Conservation (phyloP, 2,888 invertebrate genomes). For the Ctenicera cuprea region DNA sequence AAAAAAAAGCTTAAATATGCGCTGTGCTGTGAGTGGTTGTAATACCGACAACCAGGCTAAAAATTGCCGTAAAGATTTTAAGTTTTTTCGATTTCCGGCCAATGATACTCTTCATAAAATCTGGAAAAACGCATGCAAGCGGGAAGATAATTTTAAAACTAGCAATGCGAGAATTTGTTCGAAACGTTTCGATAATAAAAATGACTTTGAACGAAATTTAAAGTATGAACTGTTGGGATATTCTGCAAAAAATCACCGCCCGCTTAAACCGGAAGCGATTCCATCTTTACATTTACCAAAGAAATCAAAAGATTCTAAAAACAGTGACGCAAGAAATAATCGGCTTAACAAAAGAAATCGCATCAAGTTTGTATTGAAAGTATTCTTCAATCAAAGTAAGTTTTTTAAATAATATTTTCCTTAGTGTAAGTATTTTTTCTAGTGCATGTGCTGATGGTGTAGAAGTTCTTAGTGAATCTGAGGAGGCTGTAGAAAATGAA, state of each 20-base stretch:
- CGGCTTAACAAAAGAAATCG: no score
- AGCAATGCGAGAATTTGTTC: conserved; percentile 34
- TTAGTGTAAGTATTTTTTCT: no score
- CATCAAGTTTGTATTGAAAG: no score
- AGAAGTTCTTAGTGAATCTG: no score
- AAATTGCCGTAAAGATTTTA: conserved; percentile 3
- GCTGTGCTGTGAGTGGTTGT: conserved; percentile 34
- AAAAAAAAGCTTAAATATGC: conserved; percentile 36
- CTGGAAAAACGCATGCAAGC: conserved; percentile 31
- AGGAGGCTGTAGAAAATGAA: no score
- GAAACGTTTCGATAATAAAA: conserved; percentile 25
- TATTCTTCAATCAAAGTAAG: no score
- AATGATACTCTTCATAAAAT: not conserved
- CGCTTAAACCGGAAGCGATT: conserved; percentile 12
- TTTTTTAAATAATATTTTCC: no score
- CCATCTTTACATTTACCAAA: no score
- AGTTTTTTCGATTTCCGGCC: conserved; percentile 36
- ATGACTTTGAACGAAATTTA: conserved; percentile 24
- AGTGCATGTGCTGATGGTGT: no score
- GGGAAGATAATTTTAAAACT: conserved; percentile 28
- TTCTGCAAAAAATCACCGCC: conserved; percentile 10
- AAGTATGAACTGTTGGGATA: conserved; percentile 31
- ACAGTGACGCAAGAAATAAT: no score
- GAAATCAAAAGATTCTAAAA: no score
- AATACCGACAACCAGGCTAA: conserved; percentile 35